Base-by-base conservation (phyloP, 2,113 vertebrate genomes). In the Tapirus terrestris region DNA sequence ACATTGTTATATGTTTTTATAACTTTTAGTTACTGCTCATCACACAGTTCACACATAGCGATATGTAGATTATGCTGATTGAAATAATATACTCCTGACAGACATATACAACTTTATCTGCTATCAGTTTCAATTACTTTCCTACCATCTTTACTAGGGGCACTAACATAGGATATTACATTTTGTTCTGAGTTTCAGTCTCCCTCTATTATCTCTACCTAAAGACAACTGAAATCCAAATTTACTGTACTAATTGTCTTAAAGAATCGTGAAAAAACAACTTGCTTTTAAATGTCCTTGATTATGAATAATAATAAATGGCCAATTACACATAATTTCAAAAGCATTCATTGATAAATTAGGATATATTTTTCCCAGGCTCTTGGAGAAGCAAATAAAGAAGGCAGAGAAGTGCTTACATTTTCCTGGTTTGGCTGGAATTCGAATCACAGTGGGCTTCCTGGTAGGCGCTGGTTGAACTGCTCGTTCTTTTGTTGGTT, bases 361-460 rank as follows among this genome's bases (percentile, higher is more conserved):
- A 0, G 56, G 85, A 96, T 93, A 33, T 63, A 95, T 75, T 96
- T 93, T 29, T 97, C 77, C 79, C 61, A 86, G 60, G 70, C 29
- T 76, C 0, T 82, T 25, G 61, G 23, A 97, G 45, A 93, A 93
- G 58, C 65, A 89, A 94, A 96, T 39, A 65, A 94, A 89, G 56
- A 81, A 81, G n/a, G 36, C 23, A 43, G 65, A 77, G 87, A 86
- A 51, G 67, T 51, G 96, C 98, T 99, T 97, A 99, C 99, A 13
- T 98, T 99, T 99, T 82, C 87, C 98, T 0, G 98, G 96, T 98
- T 98, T 99, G 98, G 99, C 99, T 97, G 99, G 99, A 65, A 99
- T 99, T 97, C 99, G 98, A 98, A 99, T 99, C 96, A 99, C 99
- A 87, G 99, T 99, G 68, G 99, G 99, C 97, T 99, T 99, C 90